phyloP scores from a whole-genome alignment of 2,888 invertebrate species.

The Liodrosophila aerea region DNA sequence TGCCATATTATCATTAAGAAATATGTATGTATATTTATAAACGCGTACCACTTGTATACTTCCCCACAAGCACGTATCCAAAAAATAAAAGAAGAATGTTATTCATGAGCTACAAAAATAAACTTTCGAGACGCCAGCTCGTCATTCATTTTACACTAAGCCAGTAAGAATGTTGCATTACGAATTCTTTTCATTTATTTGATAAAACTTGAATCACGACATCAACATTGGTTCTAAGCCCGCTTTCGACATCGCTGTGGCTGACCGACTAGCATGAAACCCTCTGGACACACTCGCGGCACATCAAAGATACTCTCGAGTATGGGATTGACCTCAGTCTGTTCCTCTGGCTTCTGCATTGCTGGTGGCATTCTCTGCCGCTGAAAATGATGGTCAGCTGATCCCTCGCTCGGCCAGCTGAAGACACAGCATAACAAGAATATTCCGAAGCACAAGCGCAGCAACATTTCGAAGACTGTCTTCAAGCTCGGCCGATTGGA shows the following conservation, averaged over 20 bases:
- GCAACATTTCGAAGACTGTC: slow-evolving; percentile 12
- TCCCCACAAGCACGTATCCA: background rate
- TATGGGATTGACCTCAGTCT: background rate
- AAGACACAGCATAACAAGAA: slow-evolving; percentile 24
- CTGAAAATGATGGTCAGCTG: background rate
- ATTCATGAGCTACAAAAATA: slow-evolving; percentile 23
- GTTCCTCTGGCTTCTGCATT: background rate
- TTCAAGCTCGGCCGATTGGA: background rate
- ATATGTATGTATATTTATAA: background rate
- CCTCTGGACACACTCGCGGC: slow-evolving; percentile 33
- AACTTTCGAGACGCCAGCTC: too few species aligned
- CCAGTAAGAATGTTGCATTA: too few species aligned
- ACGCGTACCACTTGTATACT: too few species aligned
- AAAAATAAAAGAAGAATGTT: background rate
- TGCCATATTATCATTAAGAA: background rate
- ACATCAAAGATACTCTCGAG: slow-evolving; percentile 33
- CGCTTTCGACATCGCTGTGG: slow-evolving; percentile 37
- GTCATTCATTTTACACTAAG: background rate
- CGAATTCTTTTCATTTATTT: background rate
- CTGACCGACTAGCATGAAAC: slow-evolving; percentile 15
- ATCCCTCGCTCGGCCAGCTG: background rate
- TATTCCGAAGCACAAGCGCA: slow-evolving; percentile 18
- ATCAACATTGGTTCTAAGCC: slow-evolving; percentile 21
- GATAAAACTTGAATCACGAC: background rate
- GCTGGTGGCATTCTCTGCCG: background rate